Base-by-base conservation (phyloP, 2,113 vertebrate species). In the Paradisaea rubra region DNA sequence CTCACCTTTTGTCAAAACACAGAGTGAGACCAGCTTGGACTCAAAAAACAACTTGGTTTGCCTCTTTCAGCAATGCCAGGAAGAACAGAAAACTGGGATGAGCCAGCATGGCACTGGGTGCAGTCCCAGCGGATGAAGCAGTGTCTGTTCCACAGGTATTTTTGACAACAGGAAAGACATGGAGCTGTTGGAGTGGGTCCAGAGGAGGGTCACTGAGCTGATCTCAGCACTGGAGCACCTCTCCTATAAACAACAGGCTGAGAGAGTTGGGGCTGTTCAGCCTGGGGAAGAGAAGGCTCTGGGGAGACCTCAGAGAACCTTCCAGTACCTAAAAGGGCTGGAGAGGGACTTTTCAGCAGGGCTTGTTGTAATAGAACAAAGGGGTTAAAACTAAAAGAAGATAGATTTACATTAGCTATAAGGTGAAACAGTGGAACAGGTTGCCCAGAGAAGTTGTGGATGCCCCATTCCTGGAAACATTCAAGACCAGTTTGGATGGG, bases 211-310 rank as follows among this genome's bases (percentile, higher is more conserved):
- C 44, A 17, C 16, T 6, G 6, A 53, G 39, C 18, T 89, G 47
- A 17, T 14, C 8, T 23, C 47, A 77, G 79, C 18, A 4, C 25
- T 56, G 63, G 31, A 23, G 35, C 54, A 41, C 47, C 25, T 61
- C 11, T 10, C 24, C 21, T 35, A 0, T 2, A 18, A 18, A 41
- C 13, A 27, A 28, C 20, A 47, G 13, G 6, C 1, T 76, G 54
- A 27, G 56, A 61, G 25, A 76, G 12, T 4, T 49, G 30, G 15
- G 30, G 63, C 10, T 63, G 30, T 7, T 82, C 70, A 69, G 54
- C 39, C 45, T 53, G 70, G 41, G n/a, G n/a, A 53, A 60, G 30
- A 47, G 13, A 45, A 35, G 14, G 30, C 24, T 54, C 61, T 31
- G 5, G 14, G 15, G 49, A 61, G 4, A 61, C 8, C 41, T 54